Conservation (phyloP, 92 coral and sea anemone species). For the Zoanthus solanderi region DNA sequence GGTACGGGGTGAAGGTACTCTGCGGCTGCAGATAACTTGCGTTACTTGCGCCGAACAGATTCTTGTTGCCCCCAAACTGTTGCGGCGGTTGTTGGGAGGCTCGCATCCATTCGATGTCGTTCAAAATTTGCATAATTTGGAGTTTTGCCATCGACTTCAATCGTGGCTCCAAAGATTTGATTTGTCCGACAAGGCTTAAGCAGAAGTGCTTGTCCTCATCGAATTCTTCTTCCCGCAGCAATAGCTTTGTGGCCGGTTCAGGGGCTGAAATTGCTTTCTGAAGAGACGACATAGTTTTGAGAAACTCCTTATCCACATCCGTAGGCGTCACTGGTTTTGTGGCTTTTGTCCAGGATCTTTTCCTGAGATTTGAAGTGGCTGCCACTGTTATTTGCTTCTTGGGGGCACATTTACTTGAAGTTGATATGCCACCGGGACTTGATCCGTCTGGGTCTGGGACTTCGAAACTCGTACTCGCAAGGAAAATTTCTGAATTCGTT, state of each 20-base stretch:
- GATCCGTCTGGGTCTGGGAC: slow-evolving; percentile 33
- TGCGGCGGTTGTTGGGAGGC: slow-evolving; percentile 43
- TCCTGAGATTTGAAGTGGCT: slow-evolving; percentile 36
- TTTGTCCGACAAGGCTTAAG: slow-evolving; percentile 38
- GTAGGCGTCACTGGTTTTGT: neutral
- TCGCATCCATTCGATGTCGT: slow-evolving; percentile 49
- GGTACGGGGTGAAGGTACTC: no score
- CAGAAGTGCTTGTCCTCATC: slow-evolving; percentile 51
- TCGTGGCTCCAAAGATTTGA: slow-evolving; percentile 33
- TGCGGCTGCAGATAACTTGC: slow-evolving; percentile 25
- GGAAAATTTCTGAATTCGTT: slow-evolving; percentile 21
- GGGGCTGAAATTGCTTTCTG: slow-evolving; percentile 36
- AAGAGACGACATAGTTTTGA: slow-evolving; percentile 25
- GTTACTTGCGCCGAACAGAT: slow-evolving; percentile 25
- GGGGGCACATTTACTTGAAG: slow-evolving; percentile 17
- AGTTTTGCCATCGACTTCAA: slow-evolving; percentile 47
- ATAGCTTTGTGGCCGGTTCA: neutral
- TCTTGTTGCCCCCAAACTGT: slow-evolving; percentile 32
- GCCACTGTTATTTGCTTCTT: slow-evolving; percentile 17
- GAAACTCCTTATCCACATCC: slow-evolving; percentile 41
- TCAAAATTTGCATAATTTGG: slow-evolving; percentile 45
- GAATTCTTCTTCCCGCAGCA: slow-evolving; percentile 1
- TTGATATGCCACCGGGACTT: slow-evolving; percentile 19
- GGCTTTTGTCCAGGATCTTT: slow-evolving; percentile 24
- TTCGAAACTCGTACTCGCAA: slow-evolving; percentile 24